A percentile compares a stretch with the other conserved stretches of the same genome.
These are phyloP conservation scores for Pogonophryne albipinna DNA, from an alignment of 2,797 vertebrate species.

Conservation along the genomic window DNA sequence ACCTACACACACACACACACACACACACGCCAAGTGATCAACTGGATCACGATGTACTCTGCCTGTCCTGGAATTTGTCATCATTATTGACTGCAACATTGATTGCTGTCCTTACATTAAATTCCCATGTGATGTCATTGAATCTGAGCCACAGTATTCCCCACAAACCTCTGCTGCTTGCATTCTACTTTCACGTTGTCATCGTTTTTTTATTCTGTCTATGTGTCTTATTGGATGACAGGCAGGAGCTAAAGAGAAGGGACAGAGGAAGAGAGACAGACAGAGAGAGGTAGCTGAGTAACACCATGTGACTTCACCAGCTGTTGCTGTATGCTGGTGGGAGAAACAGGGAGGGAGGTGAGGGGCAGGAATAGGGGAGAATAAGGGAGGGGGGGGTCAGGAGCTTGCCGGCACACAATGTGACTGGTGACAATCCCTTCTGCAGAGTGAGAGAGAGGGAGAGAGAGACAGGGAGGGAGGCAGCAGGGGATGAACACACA, in stretches of 20 bases:
- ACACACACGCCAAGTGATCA: conserved; percentile 39
- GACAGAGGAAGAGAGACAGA: conserved; percentile 32
- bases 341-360: conserved; percentile 57
- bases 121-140: conserved; percentile 10
- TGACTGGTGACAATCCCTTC: conserved; percentile 79
- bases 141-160: conserved; percentile 6
- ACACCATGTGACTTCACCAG: conserved; percentile 77
- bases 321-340: conserved; percentile 78
- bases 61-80: conserved; percentile 37
- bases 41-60: conserved; percentile 51
- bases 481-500: conserved; percentile 61
- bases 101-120: conserved; percentile 28
- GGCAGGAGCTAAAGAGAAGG: conserved; percentile 22
- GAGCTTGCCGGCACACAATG: conserved; percentile 62
- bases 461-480: conserved; percentile 22
- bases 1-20: conserved; percentile 47
- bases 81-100: conserved; percentile 38
- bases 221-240: conserved; percentile 37
- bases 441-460: conserved; percentile 56
- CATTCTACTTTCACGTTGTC: background rate
- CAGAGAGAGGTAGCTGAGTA: conserved; percentile 61
- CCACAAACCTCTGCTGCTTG: conserved; percentile 1
- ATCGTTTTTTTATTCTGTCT: background rate
- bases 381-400: conserved; percentile 53
- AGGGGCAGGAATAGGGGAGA: conserved; percentile 37